These are phyloP conservation scores for Axis porcinus DNA, from an alignment of 2,113 vertebrate genomes.

Conservation along the genomic window DNA sequence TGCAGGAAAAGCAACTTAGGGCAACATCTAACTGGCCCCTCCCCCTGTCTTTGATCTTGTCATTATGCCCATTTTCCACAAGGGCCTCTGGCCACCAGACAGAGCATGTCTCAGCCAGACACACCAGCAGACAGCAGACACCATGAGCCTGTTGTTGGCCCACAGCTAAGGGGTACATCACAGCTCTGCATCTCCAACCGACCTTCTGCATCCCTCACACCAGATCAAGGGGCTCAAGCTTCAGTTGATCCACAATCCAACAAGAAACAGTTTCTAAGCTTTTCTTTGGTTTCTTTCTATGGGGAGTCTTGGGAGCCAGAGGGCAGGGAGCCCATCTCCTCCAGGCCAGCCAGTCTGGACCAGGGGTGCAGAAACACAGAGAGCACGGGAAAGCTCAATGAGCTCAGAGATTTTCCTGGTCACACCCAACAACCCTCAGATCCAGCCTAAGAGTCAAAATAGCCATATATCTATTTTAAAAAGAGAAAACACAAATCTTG, in stretches of 20 bases:
- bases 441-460: not conserved
- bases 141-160: accelerated
- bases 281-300: not conserved
- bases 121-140: not conserved
- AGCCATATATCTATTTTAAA: not conserved
- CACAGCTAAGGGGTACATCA: accelerated
- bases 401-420: not conserved
- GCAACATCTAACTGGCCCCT: not conserved
- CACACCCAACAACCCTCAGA: not conserved
- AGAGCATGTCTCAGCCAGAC: not conserved
- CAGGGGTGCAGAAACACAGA: not conserved
- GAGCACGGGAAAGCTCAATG: accelerated
- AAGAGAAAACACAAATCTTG: not conserved
- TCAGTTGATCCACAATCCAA: not conserved
- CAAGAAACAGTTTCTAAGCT: not conserved
- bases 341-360: not conserved
- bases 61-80: not conserved
- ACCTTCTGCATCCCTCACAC: not conserved
- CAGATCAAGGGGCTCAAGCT: not conserved
- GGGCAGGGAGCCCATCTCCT: not conserved
- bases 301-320: not conserved
- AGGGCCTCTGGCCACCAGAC: not conserved
- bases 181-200: not conserved
- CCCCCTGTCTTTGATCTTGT: not conserved
- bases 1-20: not conserved